Base-by-base conservation (phyloP, 2,888 invertebrate species). In the Unio pictorum region DNA sequence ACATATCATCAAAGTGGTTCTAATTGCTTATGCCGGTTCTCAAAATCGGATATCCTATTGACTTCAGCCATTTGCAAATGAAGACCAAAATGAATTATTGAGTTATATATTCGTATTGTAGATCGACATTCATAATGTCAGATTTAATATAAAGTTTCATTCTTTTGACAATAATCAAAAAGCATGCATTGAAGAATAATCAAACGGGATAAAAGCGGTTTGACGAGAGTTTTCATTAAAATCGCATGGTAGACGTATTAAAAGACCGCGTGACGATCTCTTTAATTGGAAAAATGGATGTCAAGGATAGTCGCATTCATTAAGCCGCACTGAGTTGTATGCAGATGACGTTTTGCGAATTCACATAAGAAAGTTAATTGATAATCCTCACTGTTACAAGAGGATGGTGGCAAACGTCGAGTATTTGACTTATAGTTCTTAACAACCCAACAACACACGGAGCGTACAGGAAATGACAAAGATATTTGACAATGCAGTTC, bases 301-400 rank as follows among this genome's bases (percentile, higher is more conserved):
- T 56, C 56, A 64, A 55, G 64, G 30, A 57, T 56, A 28, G 17
- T 20, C 64, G 57, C 57, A 28, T 56, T 56, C 57, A 56, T 56
- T 56, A 56, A 30, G 17, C 55, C 55, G 30, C 30, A 26, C 4
- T 20, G 30, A 30, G 30, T 54, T 64, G 28, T n/a, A 7, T 30
- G 55, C 26, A 56, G 56, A 23, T 64, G 64, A 64, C 64, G 28
- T 64, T 64, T 56, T 56, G 64, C 34, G 64, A 56, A 56, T 64
- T 62, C 57, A 34, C 55, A 64, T 34, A n/a, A 30, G 64, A 64
- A 64, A 64, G 64, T 64, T 64, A 64, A 64, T 64, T 64, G 57
- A 64, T 64, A 64, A 56, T 64, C 57, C 64, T 57, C 18, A 56
- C 23, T 56, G 11, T 64, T 15, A 55, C 55, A 64, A 64, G 55